Base-by-base conservation (phyloP, 2,797 vertebrate genomes). In the Syngnathus acus region DNA sequence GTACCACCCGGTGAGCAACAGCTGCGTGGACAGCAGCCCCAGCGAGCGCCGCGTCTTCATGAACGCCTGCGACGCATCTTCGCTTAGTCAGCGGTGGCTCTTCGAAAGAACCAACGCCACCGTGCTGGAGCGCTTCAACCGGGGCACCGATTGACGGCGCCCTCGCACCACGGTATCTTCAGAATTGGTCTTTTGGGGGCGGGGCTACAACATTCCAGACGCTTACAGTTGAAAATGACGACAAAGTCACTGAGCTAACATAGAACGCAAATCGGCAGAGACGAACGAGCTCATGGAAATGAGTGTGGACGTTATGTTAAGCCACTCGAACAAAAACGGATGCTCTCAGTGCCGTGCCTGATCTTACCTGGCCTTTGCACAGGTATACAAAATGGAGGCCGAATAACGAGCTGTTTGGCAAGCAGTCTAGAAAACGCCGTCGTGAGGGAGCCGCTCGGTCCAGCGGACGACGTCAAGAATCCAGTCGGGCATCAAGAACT, bases 91-190 rank as follows among this genome's bases (percentile, higher is more conserved):
- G 90, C 94, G 91, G 82, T 99, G 97, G 97, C 83, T 94, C 68
- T 98, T 99, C 70, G 94, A 97, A 89, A 93, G 90, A 37, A 95
- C 90, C 87, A 99, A 99, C 77, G 68, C 86, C 68, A 97, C 95
- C 0, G 90, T 98, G 78, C 87, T 99, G 84, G 93, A 96, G 72
- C 89, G 83, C 65, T 96, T 98, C 87, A 95, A 94, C 83, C 67
- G 42, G 53, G 87, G 82, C 62, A 82, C 88, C 65, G 86, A 81
- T 88, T 83, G 78, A 84, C 57, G 54, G 26, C 38, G 0, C 60
- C 60, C n/a, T 8, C 11, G 11, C 21, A 45, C n/a, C 21, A 45
- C n/a, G 4, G 10, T 8, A 17, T 7, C 10, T 32, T 32, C 26
- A 3, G 2, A 32, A 32, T 32, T 32, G 3, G 26, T 32, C 26